phyloP scores from a whole-genome alignment of 2,888 invertebrate genomes.

The Didymodactylos carnosus region DNA sequence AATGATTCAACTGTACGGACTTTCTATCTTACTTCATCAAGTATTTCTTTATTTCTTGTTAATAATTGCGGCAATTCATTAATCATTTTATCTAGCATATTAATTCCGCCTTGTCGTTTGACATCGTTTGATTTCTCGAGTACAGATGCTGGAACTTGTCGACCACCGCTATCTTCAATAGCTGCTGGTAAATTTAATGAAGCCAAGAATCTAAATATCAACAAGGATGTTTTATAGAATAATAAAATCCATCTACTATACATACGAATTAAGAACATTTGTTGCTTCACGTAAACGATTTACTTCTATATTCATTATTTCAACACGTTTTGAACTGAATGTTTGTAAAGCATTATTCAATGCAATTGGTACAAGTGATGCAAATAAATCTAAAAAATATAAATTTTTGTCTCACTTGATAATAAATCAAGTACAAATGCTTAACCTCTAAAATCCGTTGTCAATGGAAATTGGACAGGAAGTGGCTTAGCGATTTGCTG shows the following conservation, averaged over 20 bases:
- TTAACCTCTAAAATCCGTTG: constrained; percentile 43
- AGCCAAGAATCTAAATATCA: constrained; percentile 44
- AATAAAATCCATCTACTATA: too few relatives aligned
- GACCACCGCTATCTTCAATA: constrained; percentile 49
- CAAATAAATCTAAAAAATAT: constrained; percentile 52
- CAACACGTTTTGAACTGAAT: constrained; percentile 62
- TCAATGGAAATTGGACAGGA: constrained; percentile 46
- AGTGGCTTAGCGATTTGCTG: constrained; percentile 62
- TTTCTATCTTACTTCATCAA: constrained; percentile 35
- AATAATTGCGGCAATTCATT: constrained; percentile 69
- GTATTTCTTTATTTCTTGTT: constrained; percentile 73
- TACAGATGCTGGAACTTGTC: constrained; percentile 65
- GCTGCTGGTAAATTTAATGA: constrained; percentile 87
- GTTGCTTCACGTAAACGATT: constrained; percentile 68
- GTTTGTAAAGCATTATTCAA: constrained; percentile 72
- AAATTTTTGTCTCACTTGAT: too few relatives aligned
- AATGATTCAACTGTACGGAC: too few relatives aligned
- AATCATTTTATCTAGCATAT: constrained; percentile 50
- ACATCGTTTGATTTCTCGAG: constrained; percentile 62
- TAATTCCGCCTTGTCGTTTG: constrained; percentile 54
- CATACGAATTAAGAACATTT: constrained; percentile 61
- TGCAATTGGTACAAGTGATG: constrained; percentile 62
- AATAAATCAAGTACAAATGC: too few relatives aligned
- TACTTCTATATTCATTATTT: constrained; percentile 65
- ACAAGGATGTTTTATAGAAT: too few relatives aligned